Conservation (phyloP, 2,888 invertebrate genomes). For the Nowickia ferox region DNA sequence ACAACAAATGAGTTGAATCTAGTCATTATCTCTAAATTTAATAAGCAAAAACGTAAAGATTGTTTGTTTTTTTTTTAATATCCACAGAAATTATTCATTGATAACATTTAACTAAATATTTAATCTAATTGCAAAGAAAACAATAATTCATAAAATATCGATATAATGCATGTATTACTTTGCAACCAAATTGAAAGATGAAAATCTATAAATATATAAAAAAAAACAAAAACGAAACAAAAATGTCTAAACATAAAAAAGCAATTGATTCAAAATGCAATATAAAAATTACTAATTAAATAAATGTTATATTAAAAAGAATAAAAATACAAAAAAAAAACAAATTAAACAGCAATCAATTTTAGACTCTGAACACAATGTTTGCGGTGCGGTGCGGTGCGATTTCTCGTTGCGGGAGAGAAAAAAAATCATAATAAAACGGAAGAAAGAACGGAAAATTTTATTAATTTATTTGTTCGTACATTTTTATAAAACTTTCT, state of each 20-base stretch:
- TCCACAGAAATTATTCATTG: slow-evolving; percentile 7
- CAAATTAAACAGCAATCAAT: slow-evolving; percentile 8
- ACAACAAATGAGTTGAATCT: slow-evolving; percentile 68
- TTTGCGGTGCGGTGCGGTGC: too few species aligned
- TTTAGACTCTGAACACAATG: too few species aligned
- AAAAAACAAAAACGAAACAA: not conserved
- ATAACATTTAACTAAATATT: slow-evolving; percentile 11
- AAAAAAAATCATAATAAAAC: too few species aligned
- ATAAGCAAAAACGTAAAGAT: slow-evolving; percentile 12
- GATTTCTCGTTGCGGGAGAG: too few species aligned
- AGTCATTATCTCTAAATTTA: slow-evolving; percentile 64
- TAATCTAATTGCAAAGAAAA: slow-evolving; percentile 21
- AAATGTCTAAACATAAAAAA: slow-evolving; percentile 39
- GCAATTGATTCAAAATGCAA: slow-evolving; percentile 65
- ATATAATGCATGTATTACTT: slow-evolving; percentile 35
- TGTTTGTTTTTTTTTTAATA: slow-evolving; percentile 30
- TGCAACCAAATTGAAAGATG: slow-evolving; percentile 22
- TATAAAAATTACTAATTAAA: slow-evolving; percentile 47
- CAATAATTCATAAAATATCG: not conserved
- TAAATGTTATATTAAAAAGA: slow-evolving; percentile 41
- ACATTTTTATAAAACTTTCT: too few species aligned
- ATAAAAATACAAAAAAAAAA: not conserved
- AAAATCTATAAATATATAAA: not conserved
- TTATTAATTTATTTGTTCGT: too few species aligned
- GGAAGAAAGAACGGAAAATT: too few species aligned